phyloP scores from a whole-genome alignment of 2,888 invertebrate species.

The Drosophila prostipennis region DNA sequence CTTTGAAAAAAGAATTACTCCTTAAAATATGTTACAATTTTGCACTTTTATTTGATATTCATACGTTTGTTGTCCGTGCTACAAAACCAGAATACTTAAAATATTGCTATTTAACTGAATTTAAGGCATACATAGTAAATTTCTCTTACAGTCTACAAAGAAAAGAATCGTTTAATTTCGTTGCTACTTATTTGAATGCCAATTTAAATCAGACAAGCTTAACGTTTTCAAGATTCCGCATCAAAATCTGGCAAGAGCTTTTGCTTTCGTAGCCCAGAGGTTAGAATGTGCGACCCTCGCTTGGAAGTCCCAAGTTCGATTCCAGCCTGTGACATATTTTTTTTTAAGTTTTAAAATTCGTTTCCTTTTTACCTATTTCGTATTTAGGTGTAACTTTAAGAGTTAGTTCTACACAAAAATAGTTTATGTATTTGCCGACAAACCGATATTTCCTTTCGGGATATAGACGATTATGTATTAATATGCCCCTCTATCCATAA shows the following conservation, averaged over 20 bases:
- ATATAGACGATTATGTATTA: slow-evolving; percentile 9
- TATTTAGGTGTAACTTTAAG: slow-evolving; percentile 35
- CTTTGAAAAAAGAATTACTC: not conserved
- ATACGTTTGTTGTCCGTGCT: slow-evolving; percentile 12
- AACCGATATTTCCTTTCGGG: slow-evolving; percentile 14
- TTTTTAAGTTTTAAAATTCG: not conserved
- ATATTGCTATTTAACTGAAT: slow-evolving; percentile 4
- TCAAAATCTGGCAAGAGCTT: too few species aligned
- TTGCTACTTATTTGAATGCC: slow-evolving; percentile 9
- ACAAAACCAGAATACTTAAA: slow-evolving; percentile 3
- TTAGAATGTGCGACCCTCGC: not conserved
- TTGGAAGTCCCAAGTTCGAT: not conserved
- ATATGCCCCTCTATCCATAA: slow-evolving; percentile 16
- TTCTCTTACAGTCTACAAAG: not conserved
- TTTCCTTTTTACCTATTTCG: slow-evolving; percentile 2
- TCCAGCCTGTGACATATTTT: not conserved
- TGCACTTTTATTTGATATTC: slow-evolving; percentile 25
- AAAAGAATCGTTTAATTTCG: slow-evolving; percentile 3
- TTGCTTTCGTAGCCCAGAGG: not conserved
- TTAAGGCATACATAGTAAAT: slow-evolving; percentile 14
- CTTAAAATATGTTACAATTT: slow-evolving; percentile 2
- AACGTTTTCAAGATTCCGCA: too few species aligned
- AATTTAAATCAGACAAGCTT: not conserved
- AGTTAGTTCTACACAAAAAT: slow-evolving; percentile 57
- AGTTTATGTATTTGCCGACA: slow-evolving; percentile 40